Base-by-base conservation (phyloP, 37 sponge, comb jelly and placozoan species). In the Aplysina aerophoba region DNA sequence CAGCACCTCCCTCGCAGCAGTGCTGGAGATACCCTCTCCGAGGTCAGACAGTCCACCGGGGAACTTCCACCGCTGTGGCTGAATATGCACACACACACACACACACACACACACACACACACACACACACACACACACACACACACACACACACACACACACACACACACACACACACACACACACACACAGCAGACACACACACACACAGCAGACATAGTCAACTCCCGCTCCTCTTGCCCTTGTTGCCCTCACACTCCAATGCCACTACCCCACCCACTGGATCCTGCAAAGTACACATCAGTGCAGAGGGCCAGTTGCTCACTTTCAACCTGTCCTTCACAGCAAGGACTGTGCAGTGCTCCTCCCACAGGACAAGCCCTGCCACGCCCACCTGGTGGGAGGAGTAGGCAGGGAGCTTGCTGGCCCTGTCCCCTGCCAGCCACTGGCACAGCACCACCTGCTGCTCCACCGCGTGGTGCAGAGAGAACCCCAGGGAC, bases 321-420 rank as follows among this genome's bases (percentile, higher is more conserved):
- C 84, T 78, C 19, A 87, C 91, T 83, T 86, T 94, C 62, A 87
- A 84, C 40, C 83, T 88, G 71, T 94, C 95, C 78, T 91, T 85
- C 19, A 68, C 80, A 0, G 89, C 92, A 33, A 94, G 83, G 1
- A 94, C 35, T 63, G 91, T 68, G 24, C 63, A 0, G 24, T 89
- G 91, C 28, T 94, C 95, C 33, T 88, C 89, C 59, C 87, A 41
- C 1, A 41, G 35, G 35, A 94, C 95, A 63, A 88, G 66, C 4
- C 95, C 95, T 94, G 69, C 62, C 16, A 87, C 95, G 27, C 93
- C 95, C 25, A 95, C 95, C 58, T 92, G 90, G 71, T 95, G 95
- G 33, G 93, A 81, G 59, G 91, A 93, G 85, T 87, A 92, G n/a
- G 4, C 78, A 58, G 93, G 92, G 0, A 95, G 57, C 78, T 75